Base-by-base conservation (phyloP, 2,113 vertebrate genomes). In the Brachyistius frenatus region DNA sequence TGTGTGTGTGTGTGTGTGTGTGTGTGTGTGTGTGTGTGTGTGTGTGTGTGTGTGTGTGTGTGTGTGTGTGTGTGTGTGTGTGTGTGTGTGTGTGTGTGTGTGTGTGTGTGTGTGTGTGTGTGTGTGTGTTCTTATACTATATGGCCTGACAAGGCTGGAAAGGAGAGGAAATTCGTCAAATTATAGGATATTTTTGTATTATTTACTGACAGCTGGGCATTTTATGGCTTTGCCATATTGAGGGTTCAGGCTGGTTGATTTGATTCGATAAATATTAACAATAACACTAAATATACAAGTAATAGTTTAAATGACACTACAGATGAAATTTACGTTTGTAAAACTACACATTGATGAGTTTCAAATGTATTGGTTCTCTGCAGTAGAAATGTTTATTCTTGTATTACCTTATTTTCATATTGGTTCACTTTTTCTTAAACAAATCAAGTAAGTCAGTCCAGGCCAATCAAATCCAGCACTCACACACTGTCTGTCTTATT, bases 141-240 rank as follows among this genome's bases (percentile, higher is more conserved):
- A 60, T 74, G 70, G 79, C 64, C 64, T 81, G 36, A 76, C 50
- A 54, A 76, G 44, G 76, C 69, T 58, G 39, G 13, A 86, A 49
- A 54, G 36, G 30, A 58, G 7, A 60, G 4, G 4, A 31, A 55
- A 72, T 14, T 69, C 50, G 41, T 65, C 32, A 74, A n/a, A 56
- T 76, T 15, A 31, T 31, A 36, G 2, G 16, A 49, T 15, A 72
- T 81, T 2, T 13, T 60, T 3, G 37, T 11, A 68, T 73, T 65
- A 35, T 36, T 36, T 23, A 23, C 23, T 44, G 10, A 5, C 15
- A 63, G 2, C 2, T 6, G 5, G 16, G 3, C 3, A 50, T 49
- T 55, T 60, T 55, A 44, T 23, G 0, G n/a, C 66, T 7, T 55
- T 1, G 2, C 30, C 15, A 60, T 46, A 47, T 23, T 57, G 30